phyloP scores from a whole-genome alignment of 2,797 vertebrate species.

The Aldrovandia affinis region DNA sequence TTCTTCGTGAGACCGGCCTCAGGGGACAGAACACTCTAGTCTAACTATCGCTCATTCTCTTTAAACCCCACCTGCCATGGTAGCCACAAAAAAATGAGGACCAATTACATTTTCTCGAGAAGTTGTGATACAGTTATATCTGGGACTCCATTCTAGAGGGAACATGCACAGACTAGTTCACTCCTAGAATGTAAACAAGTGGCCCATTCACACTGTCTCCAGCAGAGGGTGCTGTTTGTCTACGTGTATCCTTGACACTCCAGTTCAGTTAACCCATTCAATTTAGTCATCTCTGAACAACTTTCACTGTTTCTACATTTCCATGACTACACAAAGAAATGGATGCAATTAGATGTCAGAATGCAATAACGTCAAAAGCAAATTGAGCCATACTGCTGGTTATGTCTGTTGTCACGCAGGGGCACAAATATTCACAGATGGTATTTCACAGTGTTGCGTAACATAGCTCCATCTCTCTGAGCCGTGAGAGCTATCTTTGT shows the following conservation, averaged over 20 bases:
- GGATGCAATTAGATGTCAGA: not conserved
- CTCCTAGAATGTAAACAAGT: not conserved
- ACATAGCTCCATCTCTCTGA: not conserved
- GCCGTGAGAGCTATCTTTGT: not conserved
- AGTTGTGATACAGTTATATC: not conserved
- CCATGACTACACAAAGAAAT: not conserved
- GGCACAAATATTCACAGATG: conserved; percentile 12
- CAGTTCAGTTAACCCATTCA: not conserved
- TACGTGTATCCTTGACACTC: not conserved
- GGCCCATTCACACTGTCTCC: not conserved
- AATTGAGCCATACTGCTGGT: not conserved
- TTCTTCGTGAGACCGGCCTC: conserved; percentile 32
- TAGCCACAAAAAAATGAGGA: too few relatives aligned
- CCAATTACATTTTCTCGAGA: too few relatives aligned
- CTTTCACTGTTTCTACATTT: not conserved
- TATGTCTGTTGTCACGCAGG: not conserved
- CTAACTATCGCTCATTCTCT: not conserved
- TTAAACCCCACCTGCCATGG: not conserved
- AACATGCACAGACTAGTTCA: not conserved
- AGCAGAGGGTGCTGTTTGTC: not conserved
- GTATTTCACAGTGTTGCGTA: not conserved
- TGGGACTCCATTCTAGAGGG: not conserved
- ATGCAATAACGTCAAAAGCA: not conserved
- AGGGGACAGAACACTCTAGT: conserved; percentile 27
- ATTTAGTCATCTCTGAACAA: not conserved